A percentile compares a stretch with the other conserved stretches of the same genome.
phyloP scores from a whole-genome alignment of 1,140 invertebrate genomes.

The Panagrolaimus sp. region DNA sequence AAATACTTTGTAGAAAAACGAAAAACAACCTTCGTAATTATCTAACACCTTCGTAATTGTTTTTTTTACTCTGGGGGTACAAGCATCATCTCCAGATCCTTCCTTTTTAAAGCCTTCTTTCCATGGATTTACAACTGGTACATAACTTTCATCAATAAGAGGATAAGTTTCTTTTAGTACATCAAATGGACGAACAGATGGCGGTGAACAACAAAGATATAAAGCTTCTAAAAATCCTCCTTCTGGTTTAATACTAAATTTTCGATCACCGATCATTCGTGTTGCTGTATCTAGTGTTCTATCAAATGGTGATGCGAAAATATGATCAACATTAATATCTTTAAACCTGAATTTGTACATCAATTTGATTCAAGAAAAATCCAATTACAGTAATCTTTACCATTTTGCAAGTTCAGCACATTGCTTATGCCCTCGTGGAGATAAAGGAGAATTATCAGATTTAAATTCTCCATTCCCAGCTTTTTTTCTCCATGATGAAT shows the following conservation, averaged over 20 bases:
- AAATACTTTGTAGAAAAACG: too few species aligned
- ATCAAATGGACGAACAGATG: not conserved
- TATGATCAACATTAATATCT: conserved; percentile 9
- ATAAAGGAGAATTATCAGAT: conserved; percentile 1
- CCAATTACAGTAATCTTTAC: not conserved
- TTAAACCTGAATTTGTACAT: not conserved
- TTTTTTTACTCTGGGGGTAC: not conserved
- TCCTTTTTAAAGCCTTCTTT: conserved; percentile 1
- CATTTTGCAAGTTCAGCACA: not conserved
- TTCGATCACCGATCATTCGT: not conserved
- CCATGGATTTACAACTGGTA: conserved; percentile 5
- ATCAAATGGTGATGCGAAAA: conserved; percentile 11
- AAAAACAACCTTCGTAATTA: not conserved
- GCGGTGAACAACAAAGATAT: conserved; percentile 2
- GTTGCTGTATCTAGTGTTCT: conserved; percentile 2
- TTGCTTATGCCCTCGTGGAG: not conserved
- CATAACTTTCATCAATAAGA: not conserved
- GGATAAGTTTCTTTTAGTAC: conserved; percentile 5
- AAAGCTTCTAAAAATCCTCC: conserved; percentile 8
- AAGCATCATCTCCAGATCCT: not conserved
- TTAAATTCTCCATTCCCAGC: not conserved
- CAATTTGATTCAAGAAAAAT: too few species aligned
- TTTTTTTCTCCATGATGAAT: conserved; percentile 13
- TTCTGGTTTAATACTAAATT: conserved; percentile 11
- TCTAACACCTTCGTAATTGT: not conserved